Base-by-base conservation (phyloP, 2,888 invertebrate genomes). In the Luperina nickerlii region DNA sequence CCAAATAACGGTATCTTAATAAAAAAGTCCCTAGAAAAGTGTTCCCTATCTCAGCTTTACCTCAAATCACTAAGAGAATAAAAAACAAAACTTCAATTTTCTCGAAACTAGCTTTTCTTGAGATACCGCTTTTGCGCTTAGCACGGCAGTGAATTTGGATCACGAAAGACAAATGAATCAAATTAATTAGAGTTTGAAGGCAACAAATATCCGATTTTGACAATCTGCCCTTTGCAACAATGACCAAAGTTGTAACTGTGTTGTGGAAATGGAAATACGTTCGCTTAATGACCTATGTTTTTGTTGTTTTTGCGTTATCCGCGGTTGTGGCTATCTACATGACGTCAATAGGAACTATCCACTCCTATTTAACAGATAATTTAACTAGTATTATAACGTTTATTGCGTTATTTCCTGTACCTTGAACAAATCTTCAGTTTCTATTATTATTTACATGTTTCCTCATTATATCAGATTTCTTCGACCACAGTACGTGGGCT, bases 401-500 rank as follows among this genome's bases (percentile, higher is more conserved):
- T 60, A 65, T 62, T 45, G 45, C 32, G 8, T 60, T 86, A 63
- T 67, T 66, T 74, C 62, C n/a, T 87, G 67, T 63, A 73, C 57
- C 54, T n/a, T 69, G 57, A 67, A 68, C 38, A 73, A 18, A 76
- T 74, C 18, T 83, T 32, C 13, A 72, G 74, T 72, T 65, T 60
- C 63, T 42, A 74, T 63, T 57, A 72, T 63, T 77, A 81, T 68
- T 76, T 74, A 51, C 72, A 67, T 62, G 20, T 67, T 65, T 76
- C 62, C 54, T 75, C 13, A 69, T 69, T 87, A 48, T 80, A 89
- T 81, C 73, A 20, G 68, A 79, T 83, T 77, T 82, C 75, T 72
- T 86, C 80, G 88, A 88, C 89, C 85, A 87, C 84, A 86, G 87
- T 87, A 88, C 89, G 90, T 92, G 91, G 91, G 90, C 38, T 92